Evolutionary conservation across 1,140 invertebrate species (phyloP).

Genomic region (Zaprionus ghesquierei): DNA sequence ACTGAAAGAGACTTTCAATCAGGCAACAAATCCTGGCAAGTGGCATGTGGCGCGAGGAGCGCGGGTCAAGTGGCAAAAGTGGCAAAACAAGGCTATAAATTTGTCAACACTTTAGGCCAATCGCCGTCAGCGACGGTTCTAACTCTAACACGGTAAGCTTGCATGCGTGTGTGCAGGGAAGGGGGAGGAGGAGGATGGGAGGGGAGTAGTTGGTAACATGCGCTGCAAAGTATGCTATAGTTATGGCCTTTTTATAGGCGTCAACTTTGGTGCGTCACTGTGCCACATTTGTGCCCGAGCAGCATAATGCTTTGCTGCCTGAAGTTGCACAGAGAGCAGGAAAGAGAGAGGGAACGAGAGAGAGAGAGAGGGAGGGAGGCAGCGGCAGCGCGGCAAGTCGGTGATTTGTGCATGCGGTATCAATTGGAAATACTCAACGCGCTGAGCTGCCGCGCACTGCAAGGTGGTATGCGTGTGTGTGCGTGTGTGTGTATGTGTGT

Average conservation of each 20-base stretch:
- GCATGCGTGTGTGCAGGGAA: background rate
- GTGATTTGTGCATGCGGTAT: conserved; percentile 35
- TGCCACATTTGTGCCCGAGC: conserved; percentile 58
- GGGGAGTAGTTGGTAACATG: background rate
- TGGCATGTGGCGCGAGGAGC: conserved; percentile 46
- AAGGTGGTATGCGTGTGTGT: background rate
- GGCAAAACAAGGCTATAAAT: conserved; percentile 76
- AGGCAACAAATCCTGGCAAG: conserved; percentile 48
- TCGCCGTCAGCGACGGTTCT: conserved; percentile 22
- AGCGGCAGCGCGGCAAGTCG: background rate
- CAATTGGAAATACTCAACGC: conserved; percentile 16
- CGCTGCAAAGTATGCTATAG: conserved; percentile 32
- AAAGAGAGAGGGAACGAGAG: background rate
- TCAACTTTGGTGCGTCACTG: conserved; percentile 57
- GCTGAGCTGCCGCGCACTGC: background rate
- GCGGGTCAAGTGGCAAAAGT: conserved; percentile 20
- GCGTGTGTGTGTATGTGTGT: background rate
- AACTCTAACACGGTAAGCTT: conserved; percentile 26
- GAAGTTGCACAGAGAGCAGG: background rate
- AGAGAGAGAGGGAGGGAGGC: background rate
- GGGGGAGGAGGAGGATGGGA: no score
- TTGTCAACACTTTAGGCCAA: conserved; percentile 70
- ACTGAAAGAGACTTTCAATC: conserved; percentile 23
- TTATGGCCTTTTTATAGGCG: conserved; percentile 63
- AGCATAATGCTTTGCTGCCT: conserved; percentile 24